Evolutionary conservation across 2,797 vertebrate genomes (phyloP).

Genomic region (Urocyon cinereoargenteus): DNA sequence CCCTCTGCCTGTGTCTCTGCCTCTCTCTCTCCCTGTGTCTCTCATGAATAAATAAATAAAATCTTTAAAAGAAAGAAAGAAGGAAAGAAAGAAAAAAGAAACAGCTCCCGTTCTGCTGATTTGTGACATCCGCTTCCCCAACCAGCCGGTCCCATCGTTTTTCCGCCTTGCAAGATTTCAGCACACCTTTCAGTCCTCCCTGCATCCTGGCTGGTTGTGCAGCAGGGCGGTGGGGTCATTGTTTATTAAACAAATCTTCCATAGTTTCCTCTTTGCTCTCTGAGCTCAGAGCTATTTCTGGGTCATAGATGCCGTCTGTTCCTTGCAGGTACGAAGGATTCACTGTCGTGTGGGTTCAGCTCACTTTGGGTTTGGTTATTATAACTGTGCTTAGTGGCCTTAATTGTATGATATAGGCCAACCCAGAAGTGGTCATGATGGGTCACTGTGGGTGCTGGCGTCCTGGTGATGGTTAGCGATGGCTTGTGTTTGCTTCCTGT

Average conservation of each 20-base stretch:
- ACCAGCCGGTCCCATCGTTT: rapidly evolving
- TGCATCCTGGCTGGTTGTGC: not conserved
- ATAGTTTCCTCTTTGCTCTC: rapidly evolving
- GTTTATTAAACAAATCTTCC: rapidly evolving
- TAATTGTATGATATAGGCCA: rapidly evolving
- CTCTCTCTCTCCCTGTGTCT: no score
- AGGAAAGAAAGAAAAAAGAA: not conserved
- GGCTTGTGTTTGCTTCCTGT: not conserved
- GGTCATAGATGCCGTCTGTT: not conserved
- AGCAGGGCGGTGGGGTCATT: no score
- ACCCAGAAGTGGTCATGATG: rapidly evolving
- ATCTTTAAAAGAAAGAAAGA: no score
- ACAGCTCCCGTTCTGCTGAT: not conserved
- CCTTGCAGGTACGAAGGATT: rapidly evolving
- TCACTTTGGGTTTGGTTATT: no score
- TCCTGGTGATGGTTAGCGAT: rapidly evolving
- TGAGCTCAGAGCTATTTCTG: rapidly evolving
- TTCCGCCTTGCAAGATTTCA: no score
- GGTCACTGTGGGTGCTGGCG: rapidly evolving
- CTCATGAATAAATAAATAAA: no score
- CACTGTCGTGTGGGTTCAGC: not conserved
- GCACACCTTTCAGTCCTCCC: not conserved
- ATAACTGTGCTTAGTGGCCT: not conserved
- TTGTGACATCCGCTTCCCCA: rapidly evolving
- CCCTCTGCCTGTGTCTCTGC: no score